Evolutionary conservation across 2,888 invertebrate species (phyloP).

Genomic region (Diaprepes abbreviatus): DNA sequence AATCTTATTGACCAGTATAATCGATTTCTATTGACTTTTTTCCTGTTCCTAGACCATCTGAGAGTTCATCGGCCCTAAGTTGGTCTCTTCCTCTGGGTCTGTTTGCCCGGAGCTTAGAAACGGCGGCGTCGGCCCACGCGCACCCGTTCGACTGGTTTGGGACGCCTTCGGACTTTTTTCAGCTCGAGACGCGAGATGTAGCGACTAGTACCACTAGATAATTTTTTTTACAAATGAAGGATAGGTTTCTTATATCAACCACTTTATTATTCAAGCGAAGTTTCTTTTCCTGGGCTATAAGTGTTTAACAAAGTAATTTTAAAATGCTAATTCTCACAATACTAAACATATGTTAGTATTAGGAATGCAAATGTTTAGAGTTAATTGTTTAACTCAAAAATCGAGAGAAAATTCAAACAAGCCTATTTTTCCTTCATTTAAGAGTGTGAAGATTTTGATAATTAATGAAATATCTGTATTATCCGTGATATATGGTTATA

Average conservation of each 20-base stretch:
- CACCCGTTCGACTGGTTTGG: slow-evolving; percentile 69
- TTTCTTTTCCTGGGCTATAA: too few relatives aligned
- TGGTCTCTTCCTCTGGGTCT: slow-evolving; percentile 42
- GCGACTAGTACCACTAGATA: slow-evolving; percentile 34
- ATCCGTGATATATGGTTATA: too few relatives aligned
- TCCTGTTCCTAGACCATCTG: slow-evolving; percentile 32
- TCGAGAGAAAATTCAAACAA: too few relatives aligned
- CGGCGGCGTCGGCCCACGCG: slow-evolving; percentile 60
- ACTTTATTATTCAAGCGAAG: too few relatives aligned
- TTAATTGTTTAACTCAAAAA: too few relatives aligned
- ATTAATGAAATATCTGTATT: too few relatives aligned
- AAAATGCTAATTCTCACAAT: too few relatives aligned
- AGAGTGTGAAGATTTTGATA: too few relatives aligned
- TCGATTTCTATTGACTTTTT: slow-evolving; percentile 30
- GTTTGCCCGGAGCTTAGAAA: slow-evolving; percentile 60
- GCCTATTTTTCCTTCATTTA: too few relatives aligned
- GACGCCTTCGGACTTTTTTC: slow-evolving; percentile 68
- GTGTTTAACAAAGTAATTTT: too few relatives aligned
- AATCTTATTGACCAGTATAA: slow-evolving; percentile 16
- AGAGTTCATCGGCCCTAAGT: slow-evolving; percentile 46
- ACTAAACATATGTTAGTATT: too few relatives aligned
- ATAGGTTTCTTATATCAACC: not conserved
- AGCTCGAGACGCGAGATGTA: slow-evolving; percentile 45
- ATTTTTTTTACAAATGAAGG: not conserved
- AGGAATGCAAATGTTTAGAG: too few relatives aligned